Evolutionary conservation across 2,888 invertebrate species (phyloP), one percentile per base, ranked within the genome.

Genomic region (Aleiodes leptofemur): DNA sequence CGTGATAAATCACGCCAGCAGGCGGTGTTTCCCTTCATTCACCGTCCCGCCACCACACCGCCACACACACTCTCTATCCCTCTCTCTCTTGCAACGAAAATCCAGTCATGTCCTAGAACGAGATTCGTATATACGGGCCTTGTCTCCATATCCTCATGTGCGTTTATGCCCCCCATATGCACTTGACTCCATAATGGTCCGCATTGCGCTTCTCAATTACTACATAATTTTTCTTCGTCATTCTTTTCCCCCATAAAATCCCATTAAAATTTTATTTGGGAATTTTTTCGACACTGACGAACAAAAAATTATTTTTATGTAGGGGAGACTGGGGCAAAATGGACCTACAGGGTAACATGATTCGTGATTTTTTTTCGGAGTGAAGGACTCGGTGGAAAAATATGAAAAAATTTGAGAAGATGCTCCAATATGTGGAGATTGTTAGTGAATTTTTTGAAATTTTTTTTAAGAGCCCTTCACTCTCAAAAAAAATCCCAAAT

Each of bases 1-100:
- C 83, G 85, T 88, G 87, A 87, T 88, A 88, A 88, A 88, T 87
- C 88, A 88, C 87, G 84, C 83, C 86, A 86, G 82, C 87, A 86
- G 88, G 84, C 86, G 86, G 85, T 81, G 86, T 83, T 82, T 83
- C 84, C 86, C 85, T 85, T 84, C 87, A 85, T 86, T 86, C 86
- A 83, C 85, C 83, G 83, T 83, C 81, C 84, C 80, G 79, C 79
- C 76, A 73, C 68, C 68, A 76, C 77, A 72, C 77, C 64, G 73
- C 23, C 66, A 68, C 77, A 78, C 77, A 23, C 23, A 23, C 23
- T 23, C 23, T 23, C 23, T 23, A 23, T 23, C 23, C 2, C 2
- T 23, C 23, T 23, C 23, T 78, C 72, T 70, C 66, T 23, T 23
- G 23, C 61, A 61, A 61, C 61, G 23, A 23, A 61, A 61, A 38